Conservation (phyloP, 2,888 invertebrate genomes). For the Falcaria lacertinaria region DNA sequence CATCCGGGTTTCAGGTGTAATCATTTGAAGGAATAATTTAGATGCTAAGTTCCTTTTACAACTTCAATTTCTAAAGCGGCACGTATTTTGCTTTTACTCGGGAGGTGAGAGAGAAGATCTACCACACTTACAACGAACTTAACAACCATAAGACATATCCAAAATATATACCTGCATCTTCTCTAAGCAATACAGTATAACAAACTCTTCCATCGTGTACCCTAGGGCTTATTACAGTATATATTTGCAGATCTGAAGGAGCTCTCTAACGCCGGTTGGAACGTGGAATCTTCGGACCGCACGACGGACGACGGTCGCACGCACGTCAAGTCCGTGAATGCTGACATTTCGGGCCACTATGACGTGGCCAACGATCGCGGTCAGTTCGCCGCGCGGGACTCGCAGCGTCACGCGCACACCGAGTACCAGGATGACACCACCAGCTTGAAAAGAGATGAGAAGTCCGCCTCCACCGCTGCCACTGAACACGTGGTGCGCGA, state of each 20-base stretch:
- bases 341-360: slow-evolving; percentile 82
- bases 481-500: slow-evolving; percentile 60
- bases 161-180: no score
- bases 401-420: slow-evolving; percentile 76
- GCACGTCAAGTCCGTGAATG: slow-evolving; percentile 78
- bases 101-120: no score
- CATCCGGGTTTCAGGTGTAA: not conserved
- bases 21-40: no score
- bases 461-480: slow-evolving; percentile 52
- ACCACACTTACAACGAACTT: no score
- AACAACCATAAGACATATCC: no score
- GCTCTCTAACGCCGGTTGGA: slow-evolving; percentile 82
- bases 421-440: slow-evolving; percentile 65
- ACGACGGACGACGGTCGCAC: slow-evolving; percentile 83
- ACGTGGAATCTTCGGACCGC: slow-evolving; percentile 81
- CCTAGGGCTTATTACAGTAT: not conserved
- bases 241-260: slow-evolving; percentile 65
- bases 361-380: slow-evolving; percentile 83
- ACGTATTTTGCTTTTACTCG: no score
- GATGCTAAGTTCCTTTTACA: no score
- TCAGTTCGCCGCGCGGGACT: slow-evolving; percentile 82
- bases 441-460: slow-evolving; percentile 62
- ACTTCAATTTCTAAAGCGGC: no score
- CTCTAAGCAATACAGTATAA: no score
- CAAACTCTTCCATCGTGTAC: no score